Base-by-base conservation (phyloP, 2,797 vertebrate species). In the Spatula versicolor region DNA sequence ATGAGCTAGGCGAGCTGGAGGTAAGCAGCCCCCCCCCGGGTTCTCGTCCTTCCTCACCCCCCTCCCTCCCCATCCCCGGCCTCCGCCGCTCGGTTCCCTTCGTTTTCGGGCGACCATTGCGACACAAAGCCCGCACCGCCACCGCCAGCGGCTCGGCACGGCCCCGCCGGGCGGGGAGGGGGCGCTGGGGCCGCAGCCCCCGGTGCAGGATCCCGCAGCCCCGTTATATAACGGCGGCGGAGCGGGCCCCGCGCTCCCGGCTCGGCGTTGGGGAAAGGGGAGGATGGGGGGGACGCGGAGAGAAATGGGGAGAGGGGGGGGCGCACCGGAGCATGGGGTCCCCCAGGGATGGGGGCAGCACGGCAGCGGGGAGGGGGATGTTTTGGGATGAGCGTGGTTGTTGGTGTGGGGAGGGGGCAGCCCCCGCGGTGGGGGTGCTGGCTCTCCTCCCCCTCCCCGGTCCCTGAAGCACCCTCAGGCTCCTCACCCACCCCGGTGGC, bases 1-100 rank as follows among this genome's bases (percentile, higher is more conserved):
- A 97, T 96, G 97, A 97, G 63, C 96, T 94, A 78, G 94, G 86
- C 43, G n/a, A 91, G 74, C 90, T 63, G 60, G 60, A 63, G 60
- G 60, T 50, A 50, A 50, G 48, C 48, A 13, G 23, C 48, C 23
- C 48, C 48, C 48, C 23, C 15, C 41, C 41, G 13, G 41, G 41
- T 41, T 23, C 8, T 25, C 22, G 11, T 22, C 21, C 21, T 6
- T 11, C 21, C 21, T 3, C 19, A 11, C 11, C 45, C 45, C 45
- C 37, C 13, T 20, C 45, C 20, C 20, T 11, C 21, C 45, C 45
- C 45, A 3, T 5, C 19, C 9, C 45, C 19, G 45, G 6, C 41
- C 41, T 7, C 45, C 45, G 20, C 45, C 45, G 11, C 45, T 12
- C 45, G 45, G 45, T 21, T 46, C 45, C 45, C 45, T 22, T 46